Evolutionary conservation across 2,888 invertebrate genomes (phyloP), one percentile per base, ranked within the genome.

Genomic region (Drosophila melanosoma): DNA sequence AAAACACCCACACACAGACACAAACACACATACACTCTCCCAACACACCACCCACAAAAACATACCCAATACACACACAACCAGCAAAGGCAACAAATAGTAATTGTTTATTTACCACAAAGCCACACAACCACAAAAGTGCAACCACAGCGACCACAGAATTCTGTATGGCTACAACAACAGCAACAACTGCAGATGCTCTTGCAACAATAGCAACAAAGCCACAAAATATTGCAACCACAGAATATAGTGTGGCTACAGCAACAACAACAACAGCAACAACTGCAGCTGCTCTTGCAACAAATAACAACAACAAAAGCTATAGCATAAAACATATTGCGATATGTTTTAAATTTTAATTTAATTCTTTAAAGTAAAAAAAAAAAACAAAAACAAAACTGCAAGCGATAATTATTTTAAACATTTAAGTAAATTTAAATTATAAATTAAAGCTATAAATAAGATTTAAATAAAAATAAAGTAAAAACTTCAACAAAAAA

Each of bases 381-480:
- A 83, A 80, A 74, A 76, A 86, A 64, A 62, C 29, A 63, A 82
- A 88, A 89, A 83, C 61, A 76, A 83, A 82, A 84, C 91, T 86
- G 90, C 91, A 91, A 89, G 83, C 87, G 91, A 92, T 92, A 92
- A 92, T 92, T 92, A 92, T 92, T 86, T 92, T 92, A 92, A 92
- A 92, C 86, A 86, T 92, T 91, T 92, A 92, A 92, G 92, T 91
- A 92, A 91, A 90, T 89, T 91, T 92, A 92, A 92, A 92, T 92
- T 92, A 92, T 92, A 92, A 91, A 92, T 82, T 83, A 91, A 85
- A 92, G 82, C 91, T 92, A 88, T 75, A 90, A 84, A 87, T 89
- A 91, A 91, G 85, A 89, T 82, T 91, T 91, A 91, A 91, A 91
- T 90, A 90, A 90, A 90, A 91, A 91, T 90, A 90, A 90, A 82